Evolutionary conservation across 1,140 invertebrate genomes (phyloP).

Genomic region (Charaxes varanes): DNA sequence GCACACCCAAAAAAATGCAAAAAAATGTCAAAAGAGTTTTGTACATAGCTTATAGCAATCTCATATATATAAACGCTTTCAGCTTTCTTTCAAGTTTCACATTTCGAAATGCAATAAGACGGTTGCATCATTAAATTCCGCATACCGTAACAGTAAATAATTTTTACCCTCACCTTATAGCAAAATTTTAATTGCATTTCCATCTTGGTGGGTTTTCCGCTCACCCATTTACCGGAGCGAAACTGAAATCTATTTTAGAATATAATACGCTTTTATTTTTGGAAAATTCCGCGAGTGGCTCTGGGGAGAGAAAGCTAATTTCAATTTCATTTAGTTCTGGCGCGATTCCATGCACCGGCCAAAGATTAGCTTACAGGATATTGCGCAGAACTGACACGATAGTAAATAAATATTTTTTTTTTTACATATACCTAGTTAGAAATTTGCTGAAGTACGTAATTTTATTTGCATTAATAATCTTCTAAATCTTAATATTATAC

Average conservation of each 20-base stretch:
- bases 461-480: no score
- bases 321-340: constrained; percentile 74
- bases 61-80: no score
- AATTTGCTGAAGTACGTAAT: no score
- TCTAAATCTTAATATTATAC: no score
- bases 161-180: constrained; percentile 14
- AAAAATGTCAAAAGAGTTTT: no score
- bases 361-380: constrained; percentile 31
- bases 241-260: constrained; percentile 66
- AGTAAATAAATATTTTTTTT: no score
- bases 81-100: constrained; percentile 1
- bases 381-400: constrained; percentile 4
- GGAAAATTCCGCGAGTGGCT: constrained; percentile 65
- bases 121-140: constrained; percentile 5
- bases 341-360: constrained; percentile 64
- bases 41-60: no score
- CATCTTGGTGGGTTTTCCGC: constrained; percentile 27
- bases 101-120: constrained; percentile 2
- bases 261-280: constrained; percentile 73
- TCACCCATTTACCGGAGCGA: constrained; percentile 39
- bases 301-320: constrained; percentile 70
- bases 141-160: constrained; percentile 4
- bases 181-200: constrained; percentile 33
- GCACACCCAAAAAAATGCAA: no score
- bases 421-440: no score